Evolutionary conservation across 1,140 invertebrate genomes (phyloP).

Genomic region (Hyles euphorbiae): DNA sequence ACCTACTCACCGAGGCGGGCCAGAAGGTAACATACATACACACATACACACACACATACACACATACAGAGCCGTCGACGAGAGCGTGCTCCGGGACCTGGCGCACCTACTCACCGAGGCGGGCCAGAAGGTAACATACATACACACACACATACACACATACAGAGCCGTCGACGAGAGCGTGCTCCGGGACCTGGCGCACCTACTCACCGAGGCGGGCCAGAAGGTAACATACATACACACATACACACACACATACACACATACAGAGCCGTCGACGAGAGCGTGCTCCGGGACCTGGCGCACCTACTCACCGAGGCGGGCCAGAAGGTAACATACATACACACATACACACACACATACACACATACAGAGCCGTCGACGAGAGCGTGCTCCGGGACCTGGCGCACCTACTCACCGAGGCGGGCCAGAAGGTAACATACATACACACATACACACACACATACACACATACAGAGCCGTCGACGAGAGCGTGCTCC

Average conservation of each 20-base stretch:
- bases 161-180: conserved; percentile 95
- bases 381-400: too few relatives aligned
- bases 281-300: too few relatives aligned
- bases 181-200: conserved; percentile 96
- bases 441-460: too few relatives aligned
- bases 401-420: too few relatives aligned
- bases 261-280: neutral
- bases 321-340: neutral
- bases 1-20: conserved; percentile 96
- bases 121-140: conserved; percentile 84
- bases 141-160: neutral
- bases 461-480: too few relatives aligned
- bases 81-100: conserved; percentile 95
- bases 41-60: neutral
- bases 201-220: conserved; percentile 96
- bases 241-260: neutral
- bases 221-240: conserved; percentile 79
- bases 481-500: too few relatives aligned
- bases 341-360: too few relatives aligned
- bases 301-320: too few relatives aligned
- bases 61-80: conserved; percentile 94
- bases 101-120: conserved; percentile 98
- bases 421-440: too few relatives aligned
- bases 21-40: conserved; percentile 79
- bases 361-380: too few relatives aligned